These are phyloP conservation scores for Threskiornis aethiopicus DNA, from an alignment of 2,797 vertebrate species.

Conservation along the genomic window DNA sequence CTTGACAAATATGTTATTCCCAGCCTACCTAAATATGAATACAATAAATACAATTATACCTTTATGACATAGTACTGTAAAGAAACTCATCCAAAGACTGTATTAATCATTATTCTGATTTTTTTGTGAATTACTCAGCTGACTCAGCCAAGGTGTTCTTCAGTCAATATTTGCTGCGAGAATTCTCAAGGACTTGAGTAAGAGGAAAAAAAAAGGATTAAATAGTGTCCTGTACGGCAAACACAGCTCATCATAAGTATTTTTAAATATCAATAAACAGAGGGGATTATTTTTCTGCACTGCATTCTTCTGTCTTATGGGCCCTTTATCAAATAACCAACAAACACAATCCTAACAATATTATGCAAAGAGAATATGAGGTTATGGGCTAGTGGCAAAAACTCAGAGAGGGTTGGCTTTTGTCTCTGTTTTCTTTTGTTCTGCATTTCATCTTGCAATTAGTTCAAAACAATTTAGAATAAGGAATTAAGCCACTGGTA, in stretches of 20 bases:
- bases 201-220: background rate
- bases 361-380: background rate
- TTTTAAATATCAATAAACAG: background rate
- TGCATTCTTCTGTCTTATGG: background rate
- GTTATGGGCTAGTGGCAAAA: background rate
- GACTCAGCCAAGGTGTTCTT: background rate
- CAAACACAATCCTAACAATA: background rate
- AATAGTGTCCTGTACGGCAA: background rate
- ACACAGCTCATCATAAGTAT: background rate
- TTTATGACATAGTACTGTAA: background rate
- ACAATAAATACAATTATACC: background rate
- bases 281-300: background rate
- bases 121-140: background rate
- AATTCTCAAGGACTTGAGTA: background rate
- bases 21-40: background rate
- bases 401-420: background rate
- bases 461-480: background rate
- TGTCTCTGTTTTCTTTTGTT: background rate
- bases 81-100: background rate
- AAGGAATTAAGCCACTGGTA: background rate
- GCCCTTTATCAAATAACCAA: background rate
- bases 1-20: background rate
- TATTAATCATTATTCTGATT: background rate
- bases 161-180: background rate
- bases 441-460: background rate